Evolutionary conservation across 2,113 vertebrate species (phyloP), one percentile per base, ranked within the genome.

Genomic region (Cynopterus brachyotis): DNA sequence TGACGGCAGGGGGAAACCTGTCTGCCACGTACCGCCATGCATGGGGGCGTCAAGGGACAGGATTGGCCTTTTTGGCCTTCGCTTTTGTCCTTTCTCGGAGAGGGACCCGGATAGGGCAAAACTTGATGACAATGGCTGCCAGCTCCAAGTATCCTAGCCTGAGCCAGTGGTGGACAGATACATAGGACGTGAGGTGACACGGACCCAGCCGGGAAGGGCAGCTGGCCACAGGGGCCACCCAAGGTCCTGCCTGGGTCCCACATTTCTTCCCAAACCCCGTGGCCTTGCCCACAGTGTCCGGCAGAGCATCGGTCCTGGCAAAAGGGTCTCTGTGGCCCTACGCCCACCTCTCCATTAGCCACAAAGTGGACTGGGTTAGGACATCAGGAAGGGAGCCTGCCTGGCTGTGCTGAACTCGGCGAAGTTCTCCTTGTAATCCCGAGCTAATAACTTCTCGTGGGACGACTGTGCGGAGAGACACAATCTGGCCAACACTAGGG

Each of bases 1-100:
- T 93, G 94, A 91, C 70, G 1, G 94, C 81, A 30, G 96, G 76
- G 75, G 82, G 94, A 94, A 57, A 80, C 55, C 82, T 50, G 55
- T 86, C 91, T 85, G 95, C 96, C 85, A 16, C 37, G n/a, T 69
- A n/a, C 37, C 30, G 6, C 83, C 30, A 28, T 9, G 75, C 91
- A 13, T 1, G 1, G 45, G 81, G 82, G 66, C 55, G 62, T 37
- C 28, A 20, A 20, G 84, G 91, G 87, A 11, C 32, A 35, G 55
- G 35, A 28, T 28, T 50, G 0, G 59, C 87, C 83, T 75, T 42
- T 30, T 42, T 30, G n/a, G 75, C 87, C 78, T 88, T 64, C 85
- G 85, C 67, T 85, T 90, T 30, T 20, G 55, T 55, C 62, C 72
- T 62, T 64, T 92, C 85, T 67, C 50, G 53, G 30, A 94, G 62